Evolutionary conservation across 2,888 invertebrate genomes (phyloP).

Genomic region (Epiblema foenella): DNA sequence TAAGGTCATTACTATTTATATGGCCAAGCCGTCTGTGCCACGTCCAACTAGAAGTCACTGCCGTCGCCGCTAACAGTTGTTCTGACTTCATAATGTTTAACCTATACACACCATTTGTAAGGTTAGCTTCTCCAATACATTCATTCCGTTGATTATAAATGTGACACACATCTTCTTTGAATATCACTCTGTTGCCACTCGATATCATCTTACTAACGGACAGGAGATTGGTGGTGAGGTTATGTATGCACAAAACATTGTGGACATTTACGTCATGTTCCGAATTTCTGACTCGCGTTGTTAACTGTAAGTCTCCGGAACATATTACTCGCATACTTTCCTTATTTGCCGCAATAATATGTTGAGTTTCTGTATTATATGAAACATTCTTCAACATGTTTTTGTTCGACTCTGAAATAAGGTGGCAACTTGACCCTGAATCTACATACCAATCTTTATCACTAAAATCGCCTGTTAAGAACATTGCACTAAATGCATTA

Average conservation of each 20-base stretch:
- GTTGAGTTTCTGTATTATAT: background rate
- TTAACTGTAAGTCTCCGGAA: slow-evolving; percentile 45
- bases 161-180: slow-evolving; percentile 35
- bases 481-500: slow-evolving; percentile 48
- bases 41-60: slow-evolving; percentile 12
- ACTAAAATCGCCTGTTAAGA: slow-evolving; percentile 46
- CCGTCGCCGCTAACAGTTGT: slow-evolving; percentile 31
- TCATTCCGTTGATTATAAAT: slow-evolving; percentile 41
- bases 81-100: slow-evolving; percentile 27
- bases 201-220: slow-evolving; percentile 46
- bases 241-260: slow-evolving; percentile 49
- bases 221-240: slow-evolving; percentile 47
- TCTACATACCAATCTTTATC: slow-evolving; percentile 48
- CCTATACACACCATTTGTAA: slow-evolving; percentile 43
- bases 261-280: slow-evolving; percentile 45
- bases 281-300: slow-evolving; percentile 39
- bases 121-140: slow-evolving; percentile 23
- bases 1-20: slow-evolving; percentile 45
- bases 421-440: slow-evolving; percentile 47
- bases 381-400: slow-evolving; percentile 37
- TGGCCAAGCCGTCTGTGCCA: slow-evolving; percentile 49
- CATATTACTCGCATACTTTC: slow-evolving; percentile 47
- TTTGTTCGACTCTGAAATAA: slow-evolving; percentile 42
- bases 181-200: slow-evolving; percentile 41
- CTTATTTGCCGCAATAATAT: slow-evolving; percentile 51